Conservation (phyloP, 1,140 invertebrate genomes). For the Sweltsa coloradensis region DNA sequence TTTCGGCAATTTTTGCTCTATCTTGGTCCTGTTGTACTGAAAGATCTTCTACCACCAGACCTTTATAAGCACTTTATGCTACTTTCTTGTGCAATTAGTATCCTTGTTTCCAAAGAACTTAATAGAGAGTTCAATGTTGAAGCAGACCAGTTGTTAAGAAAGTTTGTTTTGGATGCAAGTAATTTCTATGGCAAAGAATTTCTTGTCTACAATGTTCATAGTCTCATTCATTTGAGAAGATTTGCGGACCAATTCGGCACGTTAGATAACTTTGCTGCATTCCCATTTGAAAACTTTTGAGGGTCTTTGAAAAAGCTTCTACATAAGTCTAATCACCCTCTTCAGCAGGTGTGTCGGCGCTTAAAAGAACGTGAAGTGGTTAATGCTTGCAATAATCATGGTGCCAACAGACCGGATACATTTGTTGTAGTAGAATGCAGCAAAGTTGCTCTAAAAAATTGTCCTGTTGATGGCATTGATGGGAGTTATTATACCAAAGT, state of each 20-base stretch:
- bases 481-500: background rate
- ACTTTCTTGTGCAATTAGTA: slow-evolving; percentile 8
- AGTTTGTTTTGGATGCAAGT: background rate
- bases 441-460: background rate
- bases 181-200: background rate
- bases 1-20: slow-evolving; percentile 16
- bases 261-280: background rate
- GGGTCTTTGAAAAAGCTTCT: slow-evolving; percentile 2
- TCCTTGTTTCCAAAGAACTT: background rate
- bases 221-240: background rate
- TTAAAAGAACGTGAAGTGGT: background rate
- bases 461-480: background rate
- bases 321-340: slow-evolving; percentile 4
- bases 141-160: background rate
- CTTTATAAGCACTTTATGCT: slow-evolving; percentile 10
- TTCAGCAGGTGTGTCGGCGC: slow-evolving; percentile 6
- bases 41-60: background rate
- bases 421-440: background rate
- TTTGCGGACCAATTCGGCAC: background rate
- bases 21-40: slow-evolving; percentile 10
- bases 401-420: background rate
- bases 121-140: background rate
- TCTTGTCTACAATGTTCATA: background rate
- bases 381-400: background rate
- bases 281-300: slow-evolving; percentile 3